Base-by-base conservation (phyloP, 2,888 invertebrate species). In the Papilio gigon region DNA sequence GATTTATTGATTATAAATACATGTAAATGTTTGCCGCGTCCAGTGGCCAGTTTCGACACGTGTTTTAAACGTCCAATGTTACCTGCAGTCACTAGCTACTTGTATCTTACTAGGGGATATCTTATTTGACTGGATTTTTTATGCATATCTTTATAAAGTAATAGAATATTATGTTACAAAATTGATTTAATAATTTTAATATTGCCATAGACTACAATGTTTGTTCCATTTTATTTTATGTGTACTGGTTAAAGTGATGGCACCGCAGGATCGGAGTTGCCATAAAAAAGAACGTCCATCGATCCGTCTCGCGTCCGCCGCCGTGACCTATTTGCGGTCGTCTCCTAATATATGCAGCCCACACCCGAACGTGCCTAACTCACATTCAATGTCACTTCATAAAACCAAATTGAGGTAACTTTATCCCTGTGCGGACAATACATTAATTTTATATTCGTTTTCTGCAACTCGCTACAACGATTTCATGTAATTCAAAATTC, bases 1-100 rank as follows among this genome's bases (percentile, higher is more conserved):
- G 85, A 86, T 88, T 87, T 84, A 88, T 86, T 58, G 80, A 82
- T 84, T 84, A 83, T 85, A 84, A 81, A 78, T 56, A 82, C 80
- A 81, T 80, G 78, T 76, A 78, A 35, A 77, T 82, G 83, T 84
- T 84, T 83, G 79, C 77, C 68, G 70, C 72, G 72, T 65, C 71
- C 73, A 77, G 75, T 77, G 74, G 71, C 65, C 74, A 72, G 78
- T 80, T 78, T 80, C 79, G 74, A 79, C 78, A 80, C 70, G 67
- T 65, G 47, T 68, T 68, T 63, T 62, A 71, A 61, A 68, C 70
- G 67, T 72, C 62, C 67, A 64, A 66, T 63, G 44, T 44, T 65
- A 71, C 61, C 65, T 61, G 64, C 42, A 63, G 65, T 53, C 12
- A 25, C 12, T 3, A 3, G 4, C 30, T 6, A 9, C 30, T n/a